These are phyloP conservation scores for Diabrotica virgifera DNA, from an alignment of 1,140 invertebrate genomes.

Conservation along the genomic window DNA sequence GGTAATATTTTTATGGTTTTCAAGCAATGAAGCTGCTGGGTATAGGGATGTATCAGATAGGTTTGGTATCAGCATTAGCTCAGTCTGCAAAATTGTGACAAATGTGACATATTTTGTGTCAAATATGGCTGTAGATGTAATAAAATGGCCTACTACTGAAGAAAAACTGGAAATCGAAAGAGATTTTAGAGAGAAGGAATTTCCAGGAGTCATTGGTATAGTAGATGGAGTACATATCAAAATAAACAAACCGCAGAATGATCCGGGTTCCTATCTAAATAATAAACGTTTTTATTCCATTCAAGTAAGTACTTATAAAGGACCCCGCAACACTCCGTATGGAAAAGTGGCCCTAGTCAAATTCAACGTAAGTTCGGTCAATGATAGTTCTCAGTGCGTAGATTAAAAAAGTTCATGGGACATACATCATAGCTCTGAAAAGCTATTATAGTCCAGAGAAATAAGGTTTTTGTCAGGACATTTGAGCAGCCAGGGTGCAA, in stretches of 20 bases:
- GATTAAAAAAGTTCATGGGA: no score
- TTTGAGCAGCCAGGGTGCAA: no score
- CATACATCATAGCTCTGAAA: no score
- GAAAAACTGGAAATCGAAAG: conserved; percentile 32
- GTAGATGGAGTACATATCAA: conserved; percentile 17
- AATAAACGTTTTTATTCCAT: conserved; percentile 35
- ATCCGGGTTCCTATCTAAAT: conserved; percentile 25
- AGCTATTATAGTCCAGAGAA: no score
- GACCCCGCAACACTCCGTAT: no score
- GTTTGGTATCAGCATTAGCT: conserved; percentile 38
- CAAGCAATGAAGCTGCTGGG: conserved; percentile 37
- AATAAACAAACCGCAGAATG: conserved; percentile 10
- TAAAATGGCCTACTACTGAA: conserved; percentile 34
- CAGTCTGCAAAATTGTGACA: conserved; percentile 34
- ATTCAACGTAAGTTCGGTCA: no score
- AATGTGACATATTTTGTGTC: conserved; percentile 35
- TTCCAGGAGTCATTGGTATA: conserved; percentile 25
- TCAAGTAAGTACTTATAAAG: no score
- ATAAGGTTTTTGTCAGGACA: no score
- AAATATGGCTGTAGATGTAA: conserved; percentile 30
- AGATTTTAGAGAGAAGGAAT: conserved; percentile 32
- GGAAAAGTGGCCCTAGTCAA: no score
- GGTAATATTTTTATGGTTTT: conserved; percentile 44
- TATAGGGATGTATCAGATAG: conserved; percentile 41
- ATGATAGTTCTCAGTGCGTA: no score